Conservation (phyloP, 2,888 invertebrate genomes). For the Athalia rosae region DNA sequence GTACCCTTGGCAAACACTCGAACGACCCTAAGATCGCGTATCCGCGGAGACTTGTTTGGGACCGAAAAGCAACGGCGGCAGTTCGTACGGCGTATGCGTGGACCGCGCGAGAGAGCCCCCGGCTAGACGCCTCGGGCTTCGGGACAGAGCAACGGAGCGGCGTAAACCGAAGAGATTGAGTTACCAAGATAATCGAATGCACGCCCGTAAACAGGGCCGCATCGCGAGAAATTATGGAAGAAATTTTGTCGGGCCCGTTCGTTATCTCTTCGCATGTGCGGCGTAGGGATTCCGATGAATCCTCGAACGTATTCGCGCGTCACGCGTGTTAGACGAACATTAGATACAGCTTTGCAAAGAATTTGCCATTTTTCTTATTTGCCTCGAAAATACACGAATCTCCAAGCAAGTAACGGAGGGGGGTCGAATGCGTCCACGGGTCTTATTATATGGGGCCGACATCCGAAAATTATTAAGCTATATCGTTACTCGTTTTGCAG, state of each 20-base stretch:
- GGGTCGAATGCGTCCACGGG: too few species aligned
- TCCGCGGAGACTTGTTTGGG: background rate
- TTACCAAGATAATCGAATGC: constrained; percentile 70
- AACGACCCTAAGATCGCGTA: constrained; percentile 26
- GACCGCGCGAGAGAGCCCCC: constrained; percentile 4
- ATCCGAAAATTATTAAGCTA: too few species aligned
- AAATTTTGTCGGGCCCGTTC: background rate
- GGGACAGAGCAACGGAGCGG: constrained; percentile 25
- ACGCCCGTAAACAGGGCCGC: constrained; percentile 65
- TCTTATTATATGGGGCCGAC: too few species aligned
- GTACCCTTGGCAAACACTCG: constrained; percentile 40
- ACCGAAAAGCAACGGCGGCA: background rate
- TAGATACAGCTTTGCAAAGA: too few species aligned
- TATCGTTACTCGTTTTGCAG: too few species aligned
- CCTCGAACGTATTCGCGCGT: too few species aligned
- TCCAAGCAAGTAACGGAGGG: too few species aligned
- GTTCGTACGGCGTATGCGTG: background rate
- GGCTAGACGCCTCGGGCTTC: constrained; percentile 8
- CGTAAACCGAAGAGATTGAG: constrained; percentile 63
- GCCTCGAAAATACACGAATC: too few species aligned
- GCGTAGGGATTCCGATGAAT: too few species aligned
- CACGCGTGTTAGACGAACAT: too few species aligned
- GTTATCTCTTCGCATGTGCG: background rate
- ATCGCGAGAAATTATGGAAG: constrained; percentile 44
- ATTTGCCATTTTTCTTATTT: too few species aligned